Evolutionary conservation across 2,888 invertebrate genomes (phyloP).

Genomic region (Acrobasis consociella): DNA sequence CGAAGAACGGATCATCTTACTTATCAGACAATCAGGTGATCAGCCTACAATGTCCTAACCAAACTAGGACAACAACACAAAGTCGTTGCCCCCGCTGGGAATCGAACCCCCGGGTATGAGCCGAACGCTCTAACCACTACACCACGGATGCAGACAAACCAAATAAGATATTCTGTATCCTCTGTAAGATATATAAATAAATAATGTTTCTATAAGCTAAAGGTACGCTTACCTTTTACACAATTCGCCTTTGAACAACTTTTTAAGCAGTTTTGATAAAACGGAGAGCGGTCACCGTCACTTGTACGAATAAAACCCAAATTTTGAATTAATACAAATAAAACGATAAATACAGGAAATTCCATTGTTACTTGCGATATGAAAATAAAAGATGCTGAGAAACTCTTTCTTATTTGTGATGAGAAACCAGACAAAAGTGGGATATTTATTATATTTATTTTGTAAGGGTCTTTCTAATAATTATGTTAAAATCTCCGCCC

Average conservation of each 20-base stretch:
- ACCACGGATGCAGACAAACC: too few species aligned
- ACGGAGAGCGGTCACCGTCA: conserved; percentile 80
- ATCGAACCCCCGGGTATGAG: too few species aligned
- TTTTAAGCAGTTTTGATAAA: conserved; percentile 80
- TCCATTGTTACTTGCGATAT: background rate
- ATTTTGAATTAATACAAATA: conserved; percentile 35
- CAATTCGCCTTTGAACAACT: conserved; percentile 75
- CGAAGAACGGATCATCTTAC: too few species aligned
- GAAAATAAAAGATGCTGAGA: background rate
- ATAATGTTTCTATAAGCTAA: background rate
- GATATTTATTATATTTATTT: background rate
- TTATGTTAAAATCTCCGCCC: too few species aligned
- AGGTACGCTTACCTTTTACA: conserved; percentile 65
- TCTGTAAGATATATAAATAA: background rate
- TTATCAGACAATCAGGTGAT: too few species aligned
- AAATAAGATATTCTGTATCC: too few species aligned
- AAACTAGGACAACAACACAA: too few species aligned
- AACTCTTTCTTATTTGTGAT: too few species aligned
- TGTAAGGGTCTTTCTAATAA: too few species aligned
- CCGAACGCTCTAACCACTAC: too few species aligned
- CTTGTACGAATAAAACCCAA: conserved; percentile 47
- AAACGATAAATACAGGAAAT: background rate
- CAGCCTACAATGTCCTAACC: too few species aligned
- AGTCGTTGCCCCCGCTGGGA: too few species aligned
- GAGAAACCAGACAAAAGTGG: background rate